These are phyloP conservation scores for Ochropleura plecta DNA, from an alignment of 2,888 invertebrate species.

Conservation along the genomic window DNA sequence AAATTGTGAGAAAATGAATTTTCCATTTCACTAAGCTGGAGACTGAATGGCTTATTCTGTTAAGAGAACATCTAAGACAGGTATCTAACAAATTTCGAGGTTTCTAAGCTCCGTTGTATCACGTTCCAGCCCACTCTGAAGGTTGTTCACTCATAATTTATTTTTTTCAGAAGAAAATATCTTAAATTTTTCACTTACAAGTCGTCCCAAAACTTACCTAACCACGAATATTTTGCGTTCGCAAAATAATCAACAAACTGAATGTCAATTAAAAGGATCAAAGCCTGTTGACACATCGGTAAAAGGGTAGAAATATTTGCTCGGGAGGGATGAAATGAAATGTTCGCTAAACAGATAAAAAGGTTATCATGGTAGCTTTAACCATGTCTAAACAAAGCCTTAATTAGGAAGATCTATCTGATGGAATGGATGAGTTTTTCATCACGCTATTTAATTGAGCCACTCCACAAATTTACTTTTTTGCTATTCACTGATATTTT, in stretches of 20 bases:
- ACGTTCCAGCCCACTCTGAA: conserved; percentile 30
- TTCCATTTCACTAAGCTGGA: conserved; percentile 68
- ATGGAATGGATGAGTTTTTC: conserved; percentile 36
- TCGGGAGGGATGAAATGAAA: conserved; percentile 71
- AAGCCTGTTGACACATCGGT: conserved; percentile 73
- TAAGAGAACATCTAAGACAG: conserved; percentile 45
- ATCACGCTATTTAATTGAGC: conserved; percentile 27
- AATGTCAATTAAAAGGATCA: conserved; percentile 80
- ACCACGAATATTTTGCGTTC: conserved; percentile 48
- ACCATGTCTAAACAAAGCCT: conserved; percentile 55
- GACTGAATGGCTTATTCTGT: conserved; percentile 63
- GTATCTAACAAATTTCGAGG: conserved; percentile 54
- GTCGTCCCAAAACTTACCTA: conserved; percentile 26
- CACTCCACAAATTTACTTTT: conserved; percentile 6
- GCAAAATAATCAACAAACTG: conserved; percentile 70
- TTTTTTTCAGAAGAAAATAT: conserved; percentile 38
- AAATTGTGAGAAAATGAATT: conserved; percentile 77
- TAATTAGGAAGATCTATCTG: conserved; percentile 57
- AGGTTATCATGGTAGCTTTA: conserved; percentile 56
- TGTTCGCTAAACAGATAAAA: conserved; percentile 68
- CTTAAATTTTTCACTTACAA: conserved; percentile 30
- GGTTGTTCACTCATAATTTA: conserved; percentile 33
- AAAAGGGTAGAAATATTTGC: conserved; percentile 75
- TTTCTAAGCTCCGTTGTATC: conserved; percentile 37
- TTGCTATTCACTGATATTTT: background rate